Conservation (phyloP, 2,888 invertebrate species). For the Drosophila infuscata region DNA sequence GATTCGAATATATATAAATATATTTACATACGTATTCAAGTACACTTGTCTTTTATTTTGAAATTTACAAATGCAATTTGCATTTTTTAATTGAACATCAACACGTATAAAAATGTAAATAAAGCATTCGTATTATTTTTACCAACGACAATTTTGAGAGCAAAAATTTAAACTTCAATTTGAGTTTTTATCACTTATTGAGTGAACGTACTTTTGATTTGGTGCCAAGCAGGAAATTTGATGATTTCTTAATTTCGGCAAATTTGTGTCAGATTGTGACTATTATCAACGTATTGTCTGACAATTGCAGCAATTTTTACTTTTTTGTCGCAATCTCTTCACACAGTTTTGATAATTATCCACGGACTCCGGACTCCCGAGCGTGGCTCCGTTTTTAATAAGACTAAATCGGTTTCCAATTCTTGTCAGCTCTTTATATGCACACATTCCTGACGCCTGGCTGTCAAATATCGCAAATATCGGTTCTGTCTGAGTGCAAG, state of each 20-base stretch:
- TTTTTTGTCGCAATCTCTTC: neutral
- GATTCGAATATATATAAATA: neutral
- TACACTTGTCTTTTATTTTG: conserved; percentile 3
- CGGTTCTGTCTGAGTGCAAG: neutral
- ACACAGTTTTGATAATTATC: conserved; percentile 31
- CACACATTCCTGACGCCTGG: conserved; percentile 42
- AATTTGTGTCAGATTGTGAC: conserved; percentile 10
- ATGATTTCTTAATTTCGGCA: conserved; percentile 15
- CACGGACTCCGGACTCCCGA: conserved; percentile 47
- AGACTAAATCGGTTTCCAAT: conserved; percentile 71
- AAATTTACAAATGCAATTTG: conserved; percentile 49
- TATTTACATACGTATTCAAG: neutral
- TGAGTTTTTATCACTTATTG: neutral
- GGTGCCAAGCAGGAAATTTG: conserved; percentile 52
- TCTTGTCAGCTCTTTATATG: conserved; percentile 71
- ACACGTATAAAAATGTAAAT: conserved; percentile 16
- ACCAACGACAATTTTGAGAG: neutral
- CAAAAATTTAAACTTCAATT: neutral
- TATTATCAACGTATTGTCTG: neutral
- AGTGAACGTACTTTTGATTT: conserved; percentile 45
- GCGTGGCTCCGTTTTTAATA: conserved; percentile 56
- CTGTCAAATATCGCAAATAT: neutral
- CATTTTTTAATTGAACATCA: conserved; percentile 50
- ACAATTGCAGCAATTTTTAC: neutral
- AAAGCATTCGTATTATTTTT: conserved; percentile 1